Percentiles rank a stretch among this genome's conserved stretches.
Conservation (phyloP, 1,140 invertebrate genomes). For the Musca domestica region DNA sequence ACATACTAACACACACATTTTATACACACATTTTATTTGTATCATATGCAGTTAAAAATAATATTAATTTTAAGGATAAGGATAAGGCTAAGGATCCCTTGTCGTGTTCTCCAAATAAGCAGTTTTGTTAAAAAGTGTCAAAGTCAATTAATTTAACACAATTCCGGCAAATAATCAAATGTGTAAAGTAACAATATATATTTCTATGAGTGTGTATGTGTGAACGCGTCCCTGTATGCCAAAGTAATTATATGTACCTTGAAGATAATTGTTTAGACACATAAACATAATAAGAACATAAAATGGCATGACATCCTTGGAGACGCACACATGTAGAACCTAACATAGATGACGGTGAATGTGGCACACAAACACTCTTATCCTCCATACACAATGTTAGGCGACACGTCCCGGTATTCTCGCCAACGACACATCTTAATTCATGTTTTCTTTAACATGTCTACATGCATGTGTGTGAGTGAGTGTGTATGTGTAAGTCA, state of each 20-base stretch:
- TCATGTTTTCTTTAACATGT: neutral
- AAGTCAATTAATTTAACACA: slow-evolving; percentile 50
- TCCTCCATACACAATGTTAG: neutral
- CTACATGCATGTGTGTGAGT: neutral
- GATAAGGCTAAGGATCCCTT: no score
- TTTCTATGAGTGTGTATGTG: neutral
- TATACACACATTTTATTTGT: no score
- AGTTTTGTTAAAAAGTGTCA: slow-evolving; percentile 42
- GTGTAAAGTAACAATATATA: neutral
- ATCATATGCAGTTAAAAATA: no score
- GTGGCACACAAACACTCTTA: no score
- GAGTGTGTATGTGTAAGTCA: neutral
- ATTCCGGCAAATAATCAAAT: slow-evolving; percentile 12
- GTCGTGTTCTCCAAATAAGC: no score
- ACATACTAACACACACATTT: no score
- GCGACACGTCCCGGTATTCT: no score
- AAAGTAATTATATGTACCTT: slow-evolving; percentile 45
- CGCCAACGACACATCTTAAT: neutral
- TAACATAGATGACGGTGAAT: no score
- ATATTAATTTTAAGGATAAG: no score
- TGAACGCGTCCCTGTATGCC: neutral
- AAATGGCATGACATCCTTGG: slow-evolving; percentile 45
- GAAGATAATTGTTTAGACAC: slow-evolving; percentile 54
- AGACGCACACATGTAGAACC: slow-evolving; percentile 34
- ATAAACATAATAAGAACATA: slow-evolving; percentile 54